Percentiles rank a stretch among this genome's conserved stretches.
Evolutionary conservation across 2,888 invertebrate genomes (phyloP).

Genomic region (Crossocerus cetratus): DNA sequence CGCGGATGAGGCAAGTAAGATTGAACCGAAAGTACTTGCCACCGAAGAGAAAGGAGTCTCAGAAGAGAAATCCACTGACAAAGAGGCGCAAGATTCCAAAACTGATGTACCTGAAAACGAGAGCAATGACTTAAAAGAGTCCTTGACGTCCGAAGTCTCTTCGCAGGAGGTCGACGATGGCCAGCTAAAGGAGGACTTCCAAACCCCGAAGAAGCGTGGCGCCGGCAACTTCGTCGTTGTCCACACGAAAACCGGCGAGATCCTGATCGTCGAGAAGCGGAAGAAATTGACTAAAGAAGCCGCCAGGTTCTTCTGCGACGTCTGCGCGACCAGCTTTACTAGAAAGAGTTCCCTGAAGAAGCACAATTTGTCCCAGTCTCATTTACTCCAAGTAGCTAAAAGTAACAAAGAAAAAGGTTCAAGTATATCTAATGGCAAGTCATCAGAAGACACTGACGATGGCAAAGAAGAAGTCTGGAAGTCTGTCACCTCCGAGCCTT

Average conservation of each 20-base stretch:
- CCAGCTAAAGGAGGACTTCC: constrained; percentile 48
- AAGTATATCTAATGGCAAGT: constrained; percentile 7
- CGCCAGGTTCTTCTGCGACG: constrained; percentile 72
- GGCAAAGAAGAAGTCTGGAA: background rate
- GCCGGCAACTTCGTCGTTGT: constrained; percentile 72
- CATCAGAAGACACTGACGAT: background rate
- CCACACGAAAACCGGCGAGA: constrained; percentile 72
- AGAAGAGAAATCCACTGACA: background rate
- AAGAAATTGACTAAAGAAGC: constrained; percentile 74
- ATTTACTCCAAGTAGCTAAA: constrained; percentile 64
- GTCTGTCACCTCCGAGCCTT: background rate
- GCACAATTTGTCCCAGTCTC: constrained; percentile 74
- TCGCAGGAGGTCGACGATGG: background rate
- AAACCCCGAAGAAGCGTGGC: constrained; percentile 64
- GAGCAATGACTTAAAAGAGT: background rate
- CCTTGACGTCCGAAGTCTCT: background rate
- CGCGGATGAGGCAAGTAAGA: background rate
- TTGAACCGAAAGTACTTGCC: background rate
- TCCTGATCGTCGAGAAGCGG: constrained; percentile 73
- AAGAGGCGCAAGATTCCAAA: background rate
- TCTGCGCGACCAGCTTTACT: constrained; percentile 73
- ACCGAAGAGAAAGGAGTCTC: background rate
- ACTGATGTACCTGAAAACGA: background rate
- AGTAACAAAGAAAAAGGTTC: constrained; percentile 39
- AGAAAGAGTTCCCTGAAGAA: constrained; percentile 74